Base-by-base conservation (phyloP, 2,113 vertebrate species). In the Aldabrachelys gigantea region DNA sequence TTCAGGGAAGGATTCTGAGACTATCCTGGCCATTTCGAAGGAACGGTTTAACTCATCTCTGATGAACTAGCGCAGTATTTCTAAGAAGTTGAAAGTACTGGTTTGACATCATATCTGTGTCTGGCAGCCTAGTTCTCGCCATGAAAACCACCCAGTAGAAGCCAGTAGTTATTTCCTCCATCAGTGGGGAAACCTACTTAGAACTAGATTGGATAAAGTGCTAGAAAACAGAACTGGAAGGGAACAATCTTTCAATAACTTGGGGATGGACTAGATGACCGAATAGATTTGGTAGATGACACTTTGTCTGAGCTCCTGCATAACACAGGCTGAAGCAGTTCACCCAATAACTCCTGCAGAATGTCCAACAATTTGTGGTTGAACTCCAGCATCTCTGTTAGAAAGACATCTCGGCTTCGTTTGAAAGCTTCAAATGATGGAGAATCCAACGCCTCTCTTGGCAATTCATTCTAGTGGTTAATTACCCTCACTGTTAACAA, bases 1-100 rank as follows among this genome's bases (percentile, higher is more conserved):
- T 47, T 25, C 27, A 14, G 1, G 0, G 1, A 57, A 31, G 13
- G 49, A 57, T 82, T 76, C 38, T 22, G 35, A 38, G 11, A 54
- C 38, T 65, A 11, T 8, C 5, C 24, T 78, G 11, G 5, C 57
- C 7, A 2, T 22, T 85, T 89, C 11, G 85, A 49, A 85, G 35
- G 35, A 16, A 82, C 84, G 10, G 5, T 0, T 24, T 1, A 4
- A 56, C 83, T 92, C 35, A 4, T 87, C n/a, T 86, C 44, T 38
- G 50, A 17, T 82, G 85, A 75, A 78, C 21, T 16, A 31, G 41
- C 14, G 3, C 82, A 76, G 54, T 69, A 49, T 75, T 93, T 94
- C 57, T 44, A 80, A 81, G 80, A 75, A 86, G 35, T 52, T 25
- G 50, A 91, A 44, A 31, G 76, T 52, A 44, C 41, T 6, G 62